These are phyloP conservation scores for Unio delphinus DNA, from an alignment of 2,888 invertebrate genomes.

Conservation along the genomic window DNA sequence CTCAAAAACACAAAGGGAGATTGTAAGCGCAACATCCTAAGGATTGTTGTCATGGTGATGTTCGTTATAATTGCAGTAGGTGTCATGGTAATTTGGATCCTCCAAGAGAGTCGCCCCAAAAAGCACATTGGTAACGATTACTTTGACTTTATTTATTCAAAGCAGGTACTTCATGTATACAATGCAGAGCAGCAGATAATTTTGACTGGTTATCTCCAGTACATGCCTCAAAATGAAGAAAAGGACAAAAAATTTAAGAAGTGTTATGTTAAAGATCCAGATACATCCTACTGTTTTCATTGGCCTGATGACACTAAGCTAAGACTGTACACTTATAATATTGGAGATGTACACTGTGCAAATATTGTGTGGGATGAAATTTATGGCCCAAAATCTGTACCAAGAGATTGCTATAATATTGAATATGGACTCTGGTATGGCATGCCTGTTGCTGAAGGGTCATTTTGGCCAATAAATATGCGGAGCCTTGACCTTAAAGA, in stretches of 20 bases:
- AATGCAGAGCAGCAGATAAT: constrained; percentile 28
- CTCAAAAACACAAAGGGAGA: constrained; percentile 15
- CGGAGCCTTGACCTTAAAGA: constrained; percentile 14
- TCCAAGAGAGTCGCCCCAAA: constrained; percentile 43
- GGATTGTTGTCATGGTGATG: constrained; percentile 39
- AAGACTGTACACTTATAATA: constrained; percentile 22
- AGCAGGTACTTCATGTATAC: constrained; percentile 33
- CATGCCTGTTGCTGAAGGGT: constrained; percentile 30
- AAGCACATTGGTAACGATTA: constrained; percentile 34
- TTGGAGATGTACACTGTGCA: constrained; percentile 31
- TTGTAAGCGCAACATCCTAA: constrained; percentile 36
- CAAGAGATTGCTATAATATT: constrained; percentile 40
- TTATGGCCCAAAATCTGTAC: constrained; percentile 13
- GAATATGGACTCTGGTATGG: constrained; percentile 46
- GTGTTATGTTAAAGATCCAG: constrained; percentile 22
- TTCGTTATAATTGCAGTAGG: constrained; percentile 48
- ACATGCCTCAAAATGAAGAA: constrained; percentile 13
- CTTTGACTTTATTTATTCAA: constrained; percentile 40
- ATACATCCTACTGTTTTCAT: constrained; percentile 31
- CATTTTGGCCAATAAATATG: constrained; percentile 34
- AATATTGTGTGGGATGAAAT: constrained; percentile 38
- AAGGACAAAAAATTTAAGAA: constrained; percentile 22
- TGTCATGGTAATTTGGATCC: constrained; percentile 42
- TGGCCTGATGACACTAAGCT: constrained; percentile 34
- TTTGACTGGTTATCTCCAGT: constrained; percentile 28